Percentiles rank a stretch among this genome's conserved stretches.
Conservation (phyloP, 2,797 vertebrate species). For the Pampus argenteus region DNA sequence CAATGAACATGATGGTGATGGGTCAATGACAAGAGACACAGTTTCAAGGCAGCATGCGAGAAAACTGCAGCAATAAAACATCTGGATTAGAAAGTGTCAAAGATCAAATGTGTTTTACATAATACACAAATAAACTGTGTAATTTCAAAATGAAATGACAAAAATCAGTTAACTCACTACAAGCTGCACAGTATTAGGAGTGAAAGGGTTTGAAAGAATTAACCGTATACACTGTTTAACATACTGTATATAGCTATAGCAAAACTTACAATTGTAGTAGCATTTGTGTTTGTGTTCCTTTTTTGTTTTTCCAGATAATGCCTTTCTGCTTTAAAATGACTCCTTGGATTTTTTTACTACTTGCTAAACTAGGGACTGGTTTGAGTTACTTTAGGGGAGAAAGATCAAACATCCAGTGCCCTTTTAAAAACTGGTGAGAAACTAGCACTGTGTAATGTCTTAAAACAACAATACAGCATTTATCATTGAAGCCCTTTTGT, state of each 20-base stretch:
- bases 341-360: background rate
- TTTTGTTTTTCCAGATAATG: constrained; percentile 1
- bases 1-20: constrained; percentile 1
- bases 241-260: constrained; percentile 21
- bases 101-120: background rate
- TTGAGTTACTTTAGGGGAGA: constrained; percentile 23
- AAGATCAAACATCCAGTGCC: constrained; percentile 15
- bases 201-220: constrained; percentile 2
- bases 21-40: background rate
- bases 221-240: constrained; percentile 22
- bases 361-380: constrained; percentile 41
- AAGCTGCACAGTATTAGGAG: background rate
- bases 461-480: constrained; percentile 38
- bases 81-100: constrained; percentile 2
- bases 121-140: constrained; percentile 14
- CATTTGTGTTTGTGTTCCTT: background rate
- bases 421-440: constrained; percentile 33
- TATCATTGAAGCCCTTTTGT: constrained; percentile 29
- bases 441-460: constrained; percentile 49
- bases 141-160: constrained; percentile 8
- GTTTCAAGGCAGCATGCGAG: constrained; percentile 16
- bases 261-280: background rate
- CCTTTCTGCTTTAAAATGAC: background rate
- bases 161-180: background rate
- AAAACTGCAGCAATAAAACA: constrained; percentile 19